A percentile compares a stretch with the other conserved stretches of the same genome.
These are phyloP conservation scores for Caenorhabditis brenneri DNA, from an alignment of 1,140 invertebrate species.

Conservation along the genomic window DNA sequence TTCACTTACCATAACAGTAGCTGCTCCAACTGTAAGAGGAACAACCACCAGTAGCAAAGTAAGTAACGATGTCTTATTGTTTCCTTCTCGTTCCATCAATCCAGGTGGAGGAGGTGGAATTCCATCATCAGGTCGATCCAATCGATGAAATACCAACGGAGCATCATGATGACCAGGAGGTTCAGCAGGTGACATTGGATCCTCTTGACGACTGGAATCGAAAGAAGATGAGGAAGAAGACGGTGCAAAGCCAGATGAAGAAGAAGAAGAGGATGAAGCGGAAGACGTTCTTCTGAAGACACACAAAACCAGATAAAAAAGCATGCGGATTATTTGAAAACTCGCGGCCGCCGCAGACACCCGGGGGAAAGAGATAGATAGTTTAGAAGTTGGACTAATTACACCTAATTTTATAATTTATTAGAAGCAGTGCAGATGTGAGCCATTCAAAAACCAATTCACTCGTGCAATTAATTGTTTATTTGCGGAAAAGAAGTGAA, in stretches of 20 bases:
- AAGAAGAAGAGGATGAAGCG: slow-evolving; percentile 36
- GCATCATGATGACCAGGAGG: slow-evolving; percentile 38
- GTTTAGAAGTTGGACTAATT: background rate
- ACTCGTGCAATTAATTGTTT: slow-evolving; percentile 22
- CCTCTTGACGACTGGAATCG: slow-evolving; percentile 42
- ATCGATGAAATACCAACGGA: slow-evolving; percentile 46
- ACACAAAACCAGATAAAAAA: slow-evolving; percentile 31
- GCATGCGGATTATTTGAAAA: slow-evolving; percentile 17
- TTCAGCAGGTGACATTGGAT: slow-evolving; percentile 27
- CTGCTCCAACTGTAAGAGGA: slow-evolving; percentile 52
- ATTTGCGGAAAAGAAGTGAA: background rate
- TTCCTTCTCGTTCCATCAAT: slow-evolving; percentile 28
- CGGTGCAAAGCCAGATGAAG: slow-evolving; percentile 11
- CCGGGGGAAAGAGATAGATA: background rate
- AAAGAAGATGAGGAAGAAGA: slow-evolving; percentile 12
- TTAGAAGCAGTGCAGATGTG: background rate
- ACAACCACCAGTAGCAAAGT: slow-evolving; percentile 54
- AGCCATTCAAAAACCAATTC: slow-evolving; percentile 21
- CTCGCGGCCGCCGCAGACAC: slow-evolving; percentile 14
- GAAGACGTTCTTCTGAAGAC: slow-evolving; percentile 30
- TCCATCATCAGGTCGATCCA: slow-evolving; percentile 47
- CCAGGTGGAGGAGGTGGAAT: slow-evolving; percentile 44
- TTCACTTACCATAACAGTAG: slow-evolving; percentile 52
- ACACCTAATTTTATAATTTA: background rate
- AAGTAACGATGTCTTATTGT: slow-evolving; percentile 45